Percentiles rank a stretch among this genome's conserved stretches.
phyloP scores from a whole-genome alignment of 2,797 vertebrate species.

The Acanthornis magna region DNA sequence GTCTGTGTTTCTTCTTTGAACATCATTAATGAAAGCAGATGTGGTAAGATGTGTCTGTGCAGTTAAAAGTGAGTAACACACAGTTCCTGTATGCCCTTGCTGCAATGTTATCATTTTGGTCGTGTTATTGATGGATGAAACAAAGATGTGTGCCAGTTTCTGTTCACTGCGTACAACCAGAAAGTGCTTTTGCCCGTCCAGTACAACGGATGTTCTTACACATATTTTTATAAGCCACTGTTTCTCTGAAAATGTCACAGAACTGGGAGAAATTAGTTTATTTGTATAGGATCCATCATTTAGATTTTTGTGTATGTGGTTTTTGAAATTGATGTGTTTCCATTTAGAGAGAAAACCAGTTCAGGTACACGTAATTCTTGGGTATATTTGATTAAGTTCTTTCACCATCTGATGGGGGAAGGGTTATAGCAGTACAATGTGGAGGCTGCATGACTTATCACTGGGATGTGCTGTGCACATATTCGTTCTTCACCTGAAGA shows the following conservation, averaged over 20 bases:
- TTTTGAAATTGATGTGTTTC: not conserved
- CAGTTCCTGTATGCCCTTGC: not conserved
- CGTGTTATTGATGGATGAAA: not conserved
- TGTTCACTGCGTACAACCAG: not conserved
- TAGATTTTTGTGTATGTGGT: not conserved
- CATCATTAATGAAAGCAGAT: not conserved
- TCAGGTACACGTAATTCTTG: not conserved
- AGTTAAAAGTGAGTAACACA: not conserved
- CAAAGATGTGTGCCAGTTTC: not conserved
- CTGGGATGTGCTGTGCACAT: not conserved
- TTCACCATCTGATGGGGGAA: not conserved
- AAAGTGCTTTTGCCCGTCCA: not conserved
- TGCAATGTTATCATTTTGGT: not conserved
- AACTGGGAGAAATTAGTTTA: not conserved
- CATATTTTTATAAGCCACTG: not conserved
- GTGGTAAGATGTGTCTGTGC: not conserved
- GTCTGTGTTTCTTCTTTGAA: not conserved
- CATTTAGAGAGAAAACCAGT: not conserved
- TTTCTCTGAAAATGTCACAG: not conserved
- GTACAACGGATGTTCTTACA: not conserved
- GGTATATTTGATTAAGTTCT: not conserved
- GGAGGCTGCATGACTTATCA: not conserved
- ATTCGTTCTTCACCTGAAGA: not conserved
- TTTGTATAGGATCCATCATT: not conserved
- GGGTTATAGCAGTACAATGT: rapidly evolving